A percentile compares a stretch with the other conserved stretches of the same genome.
Evolutionary conservation across 1,140 invertebrate species (phyloP).

Genomic region (Cardiocondyla obscurior): DNA sequence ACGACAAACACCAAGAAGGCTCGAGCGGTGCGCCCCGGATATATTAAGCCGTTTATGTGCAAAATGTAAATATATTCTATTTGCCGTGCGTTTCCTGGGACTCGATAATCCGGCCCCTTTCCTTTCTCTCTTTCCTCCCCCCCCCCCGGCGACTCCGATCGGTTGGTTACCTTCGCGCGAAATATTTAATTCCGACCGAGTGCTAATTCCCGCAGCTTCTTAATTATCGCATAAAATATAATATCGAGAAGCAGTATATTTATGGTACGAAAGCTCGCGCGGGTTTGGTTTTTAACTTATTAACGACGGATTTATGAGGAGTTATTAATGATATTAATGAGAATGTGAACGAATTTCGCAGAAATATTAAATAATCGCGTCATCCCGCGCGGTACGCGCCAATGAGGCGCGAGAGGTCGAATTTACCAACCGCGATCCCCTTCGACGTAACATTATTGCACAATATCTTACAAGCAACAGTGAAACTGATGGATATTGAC

Average conservation of each 20-base stretch:
- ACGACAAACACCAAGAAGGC: conserved; percentile 25
- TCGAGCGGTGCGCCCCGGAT: not conserved
- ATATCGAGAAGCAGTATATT: no score
- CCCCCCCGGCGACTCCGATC: not conserved
- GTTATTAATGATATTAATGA: not conserved
- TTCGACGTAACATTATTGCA: not conserved
- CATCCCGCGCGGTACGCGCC: not conserved
- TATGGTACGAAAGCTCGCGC: no score
- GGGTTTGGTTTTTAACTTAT: not conserved
- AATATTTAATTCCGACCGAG: not conserved
- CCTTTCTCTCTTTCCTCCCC: no score
- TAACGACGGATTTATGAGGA: conserved; percentile 5
- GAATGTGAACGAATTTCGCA: not conserved
- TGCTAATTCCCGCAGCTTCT: not conserved
- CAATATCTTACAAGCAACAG: not conserved
- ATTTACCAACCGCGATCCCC: not conserved
- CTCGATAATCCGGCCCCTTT: no score
- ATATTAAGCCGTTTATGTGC: not conserved
- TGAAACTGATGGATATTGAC: conserved; percentile 29
- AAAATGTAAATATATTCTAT: not conserved
- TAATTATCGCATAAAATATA: not conserved
- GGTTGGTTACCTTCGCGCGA: not conserved
- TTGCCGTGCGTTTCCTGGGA: not conserved
- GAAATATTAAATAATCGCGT: conserved; percentile 20
- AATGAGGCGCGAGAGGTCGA: conserved; percentile 9